phyloP scores from a whole-genome alignment of 1,140 invertebrate species.

The Epicauta chinensis region DNA sequence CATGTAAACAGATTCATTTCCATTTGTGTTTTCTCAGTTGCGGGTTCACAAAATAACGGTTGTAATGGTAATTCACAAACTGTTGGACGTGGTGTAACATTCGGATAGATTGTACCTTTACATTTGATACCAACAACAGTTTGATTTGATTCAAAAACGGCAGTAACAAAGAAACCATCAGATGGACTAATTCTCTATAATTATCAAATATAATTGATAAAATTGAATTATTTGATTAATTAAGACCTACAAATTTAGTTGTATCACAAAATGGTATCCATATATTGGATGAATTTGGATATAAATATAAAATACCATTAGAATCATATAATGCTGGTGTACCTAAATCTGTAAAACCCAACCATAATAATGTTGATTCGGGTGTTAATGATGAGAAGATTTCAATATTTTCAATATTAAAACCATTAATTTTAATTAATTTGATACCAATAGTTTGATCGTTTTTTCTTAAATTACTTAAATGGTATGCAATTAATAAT shows the following conservation, averaged over 20 bases:
- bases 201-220: not conserved
- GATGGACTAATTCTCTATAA: slow-evolving; percentile 34
- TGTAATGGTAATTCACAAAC: slow-evolving; percentile 62
- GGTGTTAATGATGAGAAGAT: slow-evolving; percentile 63
- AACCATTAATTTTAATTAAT: slow-evolving; percentile 43
- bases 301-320: slow-evolving; percentile 59
- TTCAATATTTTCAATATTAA: slow-evolving; percentile 45
- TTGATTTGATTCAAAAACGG: slow-evolving; percentile 68
- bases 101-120: slow-evolving; percentile 80
- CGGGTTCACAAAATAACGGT: slow-evolving; percentile 74
- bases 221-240: slow-evolving; percentile 6
- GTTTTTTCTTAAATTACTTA: slow-evolving; percentile 39
- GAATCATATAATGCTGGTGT: slow-evolving; percentile 64
- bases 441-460: slow-evolving; percentile 55
- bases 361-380: slow-evolving; percentile 66
- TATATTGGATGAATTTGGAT: slow-evolving; percentile 52
- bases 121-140: slow-evolving; percentile 77
- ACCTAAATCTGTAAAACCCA: slow-evolving; percentile 75
- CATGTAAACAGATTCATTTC: slow-evolving; percentile 70
- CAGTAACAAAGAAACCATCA: slow-evolving; percentile 78
- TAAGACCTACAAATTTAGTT: slow-evolving; percentile 56
- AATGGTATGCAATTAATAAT: slow-evolving; percentile 74
- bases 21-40: slow-evolving; percentile 71
- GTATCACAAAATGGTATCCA: slow-evolving; percentile 80
- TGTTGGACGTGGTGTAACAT: slow-evolving; percentile 77